A percentile compares a stretch with the other conserved stretches of the same genome.
Evolutionary conservation across 64 coral and sea anemone species (phyloP).

Genomic region (Pocillopora verrucosa): DNA sequence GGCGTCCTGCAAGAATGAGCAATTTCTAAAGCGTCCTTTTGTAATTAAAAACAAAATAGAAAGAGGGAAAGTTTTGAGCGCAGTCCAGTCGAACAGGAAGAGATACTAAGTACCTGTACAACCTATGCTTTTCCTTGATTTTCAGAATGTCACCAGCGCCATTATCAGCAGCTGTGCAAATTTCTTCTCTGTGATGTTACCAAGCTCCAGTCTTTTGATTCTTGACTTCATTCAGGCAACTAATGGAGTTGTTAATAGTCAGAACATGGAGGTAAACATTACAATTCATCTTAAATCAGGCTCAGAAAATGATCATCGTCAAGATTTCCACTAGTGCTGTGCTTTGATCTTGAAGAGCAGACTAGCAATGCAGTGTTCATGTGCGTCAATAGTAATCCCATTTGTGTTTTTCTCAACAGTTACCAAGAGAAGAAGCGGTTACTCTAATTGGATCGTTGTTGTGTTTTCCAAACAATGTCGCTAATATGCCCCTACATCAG

Average conservation of each 20-base stretch:
- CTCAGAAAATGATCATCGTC: too few species aligned
- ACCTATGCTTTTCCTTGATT: background rate
- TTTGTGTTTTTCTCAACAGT: constrained; percentile 23
- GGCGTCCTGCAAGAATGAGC: too few species aligned
- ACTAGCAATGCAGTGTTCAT: too few species aligned
- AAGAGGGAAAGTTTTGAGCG: too few species aligned
- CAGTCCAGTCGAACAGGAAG: background rate
- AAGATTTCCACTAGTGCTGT: background rate
- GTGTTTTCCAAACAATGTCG: constrained; percentile 86
- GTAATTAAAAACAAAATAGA: too few species aligned
- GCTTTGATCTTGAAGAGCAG: background rate
- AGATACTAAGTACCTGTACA: too few species aligned
- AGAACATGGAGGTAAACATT: constrained; percentile 78
- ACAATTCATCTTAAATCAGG: background rate
- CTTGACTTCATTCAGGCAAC: constrained; percentile 95
- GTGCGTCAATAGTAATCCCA: background rate
- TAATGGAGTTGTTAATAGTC: constrained; percentile 72
- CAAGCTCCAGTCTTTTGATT: constrained; percentile 91
- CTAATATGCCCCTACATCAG: constrained; percentile 92
- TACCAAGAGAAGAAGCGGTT: constrained; percentile 91
- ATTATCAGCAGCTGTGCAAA: constrained; percentile 87
- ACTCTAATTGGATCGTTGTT: constrained; percentile 86
- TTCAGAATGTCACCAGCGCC: constrained; percentile 86
- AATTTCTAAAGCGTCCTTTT: too few species aligned
- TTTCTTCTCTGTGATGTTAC: constrained; percentile 91